Evolutionary conservation across 2,797 vertebrate species (phyloP), one percentile per base, ranked within the genome.

Genomic region (Apodemus agrarius): DNA sequence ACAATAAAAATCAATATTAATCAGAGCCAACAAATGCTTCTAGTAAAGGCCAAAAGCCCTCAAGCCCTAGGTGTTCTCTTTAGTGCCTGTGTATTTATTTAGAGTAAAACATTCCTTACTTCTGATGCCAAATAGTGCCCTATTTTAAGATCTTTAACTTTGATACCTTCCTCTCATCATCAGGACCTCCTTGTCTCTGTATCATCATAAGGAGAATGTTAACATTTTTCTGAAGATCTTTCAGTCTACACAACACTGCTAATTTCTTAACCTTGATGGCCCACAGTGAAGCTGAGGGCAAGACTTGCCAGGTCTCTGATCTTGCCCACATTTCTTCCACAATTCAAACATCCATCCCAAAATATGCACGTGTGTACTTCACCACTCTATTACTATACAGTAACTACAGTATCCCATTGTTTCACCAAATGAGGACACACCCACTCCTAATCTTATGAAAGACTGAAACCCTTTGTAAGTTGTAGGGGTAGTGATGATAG

Each of bases 1-100:
- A 96, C 95, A 96, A 96, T 93, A 96, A 97, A 97, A 97, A 96
- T 97, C 97, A 97, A 90, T 97, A 94, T 95, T 96, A 94, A 96
- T 97, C 86, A 96, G 92, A 95, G 80, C 37, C 59, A 43, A 96
- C 74, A 97, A 80, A 94, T 95, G 92, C 89, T 98, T 96, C 90
- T 59, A 93, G 43, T 79, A 94, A 95, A 88, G 87, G 89, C 72
- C 78, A 29, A 97, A 97, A 94, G 65, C 85, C 75, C 90, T 95
- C 59, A 54, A 94, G 83, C 89, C 67, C 75, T 87, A 78, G 72
- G 69, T 94, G 40, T 95, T 92, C 54, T 90, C 69, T 82, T 91
- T 17, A 65, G 26, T 85, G 24, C 19, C n/a, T 72, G 21, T 72
- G 37, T 46, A 24, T 9, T 40, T 57, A 52, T 74, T 80, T 87